Percentiles rank a stretch among this genome's conserved stretches.
phyloP scores from a whole-genome alignment of 2,113 vertebrate species.

The Lampris megalopsis region DNA sequence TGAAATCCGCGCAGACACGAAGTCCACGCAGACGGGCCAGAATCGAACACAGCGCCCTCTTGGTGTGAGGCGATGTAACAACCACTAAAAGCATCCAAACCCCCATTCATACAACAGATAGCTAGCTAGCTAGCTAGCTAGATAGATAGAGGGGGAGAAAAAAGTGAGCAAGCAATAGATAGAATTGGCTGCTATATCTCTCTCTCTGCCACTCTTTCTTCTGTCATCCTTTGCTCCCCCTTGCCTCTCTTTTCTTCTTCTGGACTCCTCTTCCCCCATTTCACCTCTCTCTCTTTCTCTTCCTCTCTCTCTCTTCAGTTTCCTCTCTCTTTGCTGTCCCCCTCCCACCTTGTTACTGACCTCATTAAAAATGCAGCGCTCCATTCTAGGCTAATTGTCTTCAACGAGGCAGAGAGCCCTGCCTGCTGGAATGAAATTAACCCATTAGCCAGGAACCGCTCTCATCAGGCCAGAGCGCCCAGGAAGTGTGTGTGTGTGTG shows the following conservation, averaged over 20 bases:
- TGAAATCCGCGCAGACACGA: too few relatives aligned
- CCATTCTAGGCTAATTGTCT: constrained; percentile 84
- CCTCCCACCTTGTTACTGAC: constrained; percentile 62
- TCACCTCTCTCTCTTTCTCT: constrained; percentile 5
- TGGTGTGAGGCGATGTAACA: too few relatives aligned
- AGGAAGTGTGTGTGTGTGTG: constrained; percentile 51
- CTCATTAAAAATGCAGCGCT: constrained; percentile 85
- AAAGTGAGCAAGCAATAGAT: too few relatives aligned
- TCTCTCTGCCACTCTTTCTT: background rate
- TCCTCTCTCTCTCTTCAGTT: constrained; percentile 35
- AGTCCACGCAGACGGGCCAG: too few relatives aligned
- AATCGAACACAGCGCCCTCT: too few relatives aligned
- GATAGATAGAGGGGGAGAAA: too few relatives aligned
- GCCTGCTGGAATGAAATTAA: constrained; percentile 81
- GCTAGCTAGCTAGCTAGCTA: too few relatives aligned
- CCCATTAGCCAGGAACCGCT: constrained; percentile 75
- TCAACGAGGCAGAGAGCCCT: constrained; percentile 79
- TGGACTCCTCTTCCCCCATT: constrained; percentile 25
- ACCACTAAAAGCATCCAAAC: too few relatives aligned
- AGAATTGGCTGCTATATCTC: background rate
- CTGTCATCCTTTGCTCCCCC: background rate
- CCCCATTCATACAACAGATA: too few relatives aligned
- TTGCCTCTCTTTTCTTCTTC: constrained; percentile 8
- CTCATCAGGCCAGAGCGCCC: constrained; percentile 34
- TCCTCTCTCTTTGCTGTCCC: constrained; percentile 26